Conservation (phyloP, 2,888 invertebrate species). For the Idaea dimidiata region DNA sequence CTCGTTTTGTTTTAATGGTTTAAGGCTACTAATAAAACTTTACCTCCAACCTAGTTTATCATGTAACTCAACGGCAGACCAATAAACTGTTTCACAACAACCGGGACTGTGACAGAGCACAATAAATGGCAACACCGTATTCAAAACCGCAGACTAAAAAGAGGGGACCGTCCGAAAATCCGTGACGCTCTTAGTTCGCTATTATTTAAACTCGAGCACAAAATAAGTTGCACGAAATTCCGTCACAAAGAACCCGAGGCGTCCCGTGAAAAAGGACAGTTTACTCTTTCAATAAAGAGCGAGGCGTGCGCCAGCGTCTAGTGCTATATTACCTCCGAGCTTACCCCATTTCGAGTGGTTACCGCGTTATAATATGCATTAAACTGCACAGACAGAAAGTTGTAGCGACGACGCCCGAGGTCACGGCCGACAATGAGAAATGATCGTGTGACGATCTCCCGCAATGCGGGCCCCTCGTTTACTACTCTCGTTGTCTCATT, state of each 20-base stretch:
- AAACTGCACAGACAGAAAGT: conserved; percentile 71
- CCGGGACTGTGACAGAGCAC: conserved; percentile 38
- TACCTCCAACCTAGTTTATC: conserved; percentile 34
- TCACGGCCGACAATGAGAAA: conserved; percentile 75
- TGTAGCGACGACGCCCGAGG: conserved; percentile 53
- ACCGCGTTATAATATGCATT: conserved; percentile 78
- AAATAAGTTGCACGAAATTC: conserved; percentile 71
- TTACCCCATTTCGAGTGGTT: conserved; percentile 71
- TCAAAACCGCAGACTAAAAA: conserved; percentile 53
- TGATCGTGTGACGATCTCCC: conserved; percentile 71
- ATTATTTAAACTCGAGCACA: conserved; percentile 66
- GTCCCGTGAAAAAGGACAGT: conserved; percentile 75
- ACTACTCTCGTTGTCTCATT: conserved; percentile 53
- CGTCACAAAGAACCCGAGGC: conserved; percentile 68
- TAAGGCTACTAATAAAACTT: conserved; percentile 37
- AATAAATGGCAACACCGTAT: conserved; percentile 50
- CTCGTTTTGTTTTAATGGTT: conserved; percentile 47
- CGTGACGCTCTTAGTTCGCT: conserved; percentile 57
- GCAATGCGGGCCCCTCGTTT: conserved; percentile 63
- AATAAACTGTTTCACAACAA: conserved; percentile 46
- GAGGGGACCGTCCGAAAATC: conserved; percentile 55
- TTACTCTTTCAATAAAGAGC: conserved; percentile 77
- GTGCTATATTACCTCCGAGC: conserved; percentile 65
- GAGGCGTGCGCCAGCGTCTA: conserved; percentile 55
- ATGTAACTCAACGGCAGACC: conserved; percentile 45